phyloP scores from a whole-genome alignment of 2,797 vertebrate genomes.

The Hippopotamyrus pictus region DNA sequence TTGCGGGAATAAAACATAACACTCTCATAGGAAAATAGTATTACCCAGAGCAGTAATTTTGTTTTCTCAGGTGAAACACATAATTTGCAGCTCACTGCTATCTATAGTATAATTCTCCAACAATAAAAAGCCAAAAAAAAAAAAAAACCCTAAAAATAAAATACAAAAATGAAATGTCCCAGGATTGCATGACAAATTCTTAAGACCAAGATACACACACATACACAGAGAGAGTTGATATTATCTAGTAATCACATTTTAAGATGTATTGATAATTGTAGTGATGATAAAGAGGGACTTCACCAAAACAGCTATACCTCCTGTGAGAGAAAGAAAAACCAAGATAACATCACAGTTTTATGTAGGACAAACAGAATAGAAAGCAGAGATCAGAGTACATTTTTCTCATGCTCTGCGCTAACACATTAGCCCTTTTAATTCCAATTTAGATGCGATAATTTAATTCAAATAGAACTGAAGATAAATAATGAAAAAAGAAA shows the following conservation, averaged over 20 bases:
- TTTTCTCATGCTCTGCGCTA: neutral
- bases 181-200: neutral
- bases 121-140: neutral
- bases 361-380: neutral
- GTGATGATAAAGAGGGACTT: neutral
- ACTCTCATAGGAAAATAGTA: neutral
- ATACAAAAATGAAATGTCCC: neutral
- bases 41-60: neutral
- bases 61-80: neutral
- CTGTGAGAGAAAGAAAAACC: neutral
- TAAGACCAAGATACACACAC: neutral
- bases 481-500: neutral
- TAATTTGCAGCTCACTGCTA: neutral
- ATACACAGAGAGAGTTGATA: neutral
- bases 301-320: neutral
- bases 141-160: too few species aligned
- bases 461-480: neutral
- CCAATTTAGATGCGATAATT: neutral
- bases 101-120: neutral
- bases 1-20: neutral
- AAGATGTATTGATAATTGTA: neutral
- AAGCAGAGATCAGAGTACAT: neutral
- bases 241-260: neutral
- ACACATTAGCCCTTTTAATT: neutral
- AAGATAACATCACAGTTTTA: neutral